phyloP scores from a whole-genome alignment of 2,113 vertebrate genomes.

The Uria aalge region DNA sequence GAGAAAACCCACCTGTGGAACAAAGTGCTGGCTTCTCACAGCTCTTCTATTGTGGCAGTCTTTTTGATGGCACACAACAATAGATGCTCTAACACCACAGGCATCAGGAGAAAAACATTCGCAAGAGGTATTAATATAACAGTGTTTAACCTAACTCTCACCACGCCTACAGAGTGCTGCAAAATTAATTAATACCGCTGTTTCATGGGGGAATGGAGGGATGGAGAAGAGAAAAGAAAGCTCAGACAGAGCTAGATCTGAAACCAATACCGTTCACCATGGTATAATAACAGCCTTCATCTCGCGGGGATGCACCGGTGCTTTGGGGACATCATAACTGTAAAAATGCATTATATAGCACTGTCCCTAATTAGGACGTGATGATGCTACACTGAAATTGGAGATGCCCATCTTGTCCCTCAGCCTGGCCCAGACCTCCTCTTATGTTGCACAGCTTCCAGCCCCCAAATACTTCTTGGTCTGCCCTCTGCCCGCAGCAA shows the following conservation, averaged over 20 bases:
- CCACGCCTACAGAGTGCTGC: neutral
- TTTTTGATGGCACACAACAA: neutral
- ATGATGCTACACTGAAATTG: neutral
- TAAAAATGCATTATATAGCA: neutral
- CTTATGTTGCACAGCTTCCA: neutral
- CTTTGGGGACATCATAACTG: neutral
- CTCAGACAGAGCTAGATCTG: neutral
- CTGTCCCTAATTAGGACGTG: neutral
- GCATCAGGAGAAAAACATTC: neutral
- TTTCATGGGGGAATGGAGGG: neutral
- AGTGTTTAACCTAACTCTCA: neutral
- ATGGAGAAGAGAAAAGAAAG: neutral
- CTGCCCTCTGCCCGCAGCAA: neutral
- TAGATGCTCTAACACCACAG: neutral
- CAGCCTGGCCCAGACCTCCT: neutral
- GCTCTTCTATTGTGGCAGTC: neutral
- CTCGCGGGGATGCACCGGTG: neutral
- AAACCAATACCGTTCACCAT: neutral
- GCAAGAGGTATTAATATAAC: neutral
- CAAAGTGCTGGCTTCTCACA: neutral
- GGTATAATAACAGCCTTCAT: rapidly evolving
- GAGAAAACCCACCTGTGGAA: neutral
- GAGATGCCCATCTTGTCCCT: neutral
- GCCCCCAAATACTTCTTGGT: neutral
- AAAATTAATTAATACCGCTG: neutral